Evolutionary conservation across 2,888 invertebrate genomes (phyloP).

Genomic region (Sipha maydis): DNA sequence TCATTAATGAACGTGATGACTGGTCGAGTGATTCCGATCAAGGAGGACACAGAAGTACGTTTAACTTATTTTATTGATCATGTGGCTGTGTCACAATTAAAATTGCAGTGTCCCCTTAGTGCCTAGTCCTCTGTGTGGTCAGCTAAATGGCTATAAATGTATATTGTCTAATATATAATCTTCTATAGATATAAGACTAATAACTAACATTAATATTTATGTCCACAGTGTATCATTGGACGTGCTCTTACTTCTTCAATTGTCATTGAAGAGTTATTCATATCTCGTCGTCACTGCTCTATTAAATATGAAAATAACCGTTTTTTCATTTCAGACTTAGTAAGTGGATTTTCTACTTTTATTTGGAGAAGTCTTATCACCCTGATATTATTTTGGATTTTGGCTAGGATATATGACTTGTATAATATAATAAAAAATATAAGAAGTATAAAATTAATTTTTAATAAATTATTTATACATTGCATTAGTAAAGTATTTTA

Average conservation of each 20-base stretch:
- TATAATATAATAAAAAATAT: background rate
- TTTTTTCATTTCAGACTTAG: conserved; percentile 12
- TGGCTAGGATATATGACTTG: background rate
- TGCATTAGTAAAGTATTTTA: too few relatives aligned
- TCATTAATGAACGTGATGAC: background rate
- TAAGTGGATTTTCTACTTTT: background rate
- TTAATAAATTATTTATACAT: too few relatives aligned
- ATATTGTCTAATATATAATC: background rate
- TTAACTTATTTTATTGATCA: too few relatives aligned
- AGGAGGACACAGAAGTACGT: background rate
- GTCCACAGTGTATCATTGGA: conserved; percentile 16
- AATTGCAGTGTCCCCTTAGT: too few relatives aligned
- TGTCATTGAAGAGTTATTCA: background rate
- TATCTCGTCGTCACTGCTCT: conserved; percentile 5
- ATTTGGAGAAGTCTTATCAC: background rate
- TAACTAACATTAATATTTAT: background rate
- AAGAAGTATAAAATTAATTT: too few relatives aligned
- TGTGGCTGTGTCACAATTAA: too few relatives aligned
- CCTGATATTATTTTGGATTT: background rate
- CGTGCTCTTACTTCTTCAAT: background rate
- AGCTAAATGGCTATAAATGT: too few relatives aligned
- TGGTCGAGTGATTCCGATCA: background rate
- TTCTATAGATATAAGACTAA: background rate
- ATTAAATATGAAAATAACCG: background rate
- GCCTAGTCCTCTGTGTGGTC: too few relatives aligned